Conservation (phyloP, 2,888 invertebrate species). For the Limnephilus auricula region DNA sequence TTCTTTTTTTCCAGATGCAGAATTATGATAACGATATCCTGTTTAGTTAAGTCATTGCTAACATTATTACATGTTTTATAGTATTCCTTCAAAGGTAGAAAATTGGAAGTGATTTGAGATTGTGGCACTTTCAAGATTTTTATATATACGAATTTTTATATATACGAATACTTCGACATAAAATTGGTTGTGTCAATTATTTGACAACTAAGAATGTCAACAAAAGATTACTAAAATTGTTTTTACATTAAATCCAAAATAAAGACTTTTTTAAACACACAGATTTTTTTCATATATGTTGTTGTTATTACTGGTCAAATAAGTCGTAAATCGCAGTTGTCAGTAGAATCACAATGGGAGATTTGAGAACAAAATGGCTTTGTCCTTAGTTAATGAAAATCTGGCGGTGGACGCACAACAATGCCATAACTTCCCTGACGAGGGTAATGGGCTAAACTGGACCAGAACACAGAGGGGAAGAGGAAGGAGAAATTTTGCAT, state of each 20-base stretch:
- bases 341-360: slow-evolving; percentile 1
- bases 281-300: background rate
- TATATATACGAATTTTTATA: too few relatives aligned
- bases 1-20: background rate
- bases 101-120: too few relatives aligned
- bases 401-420: background rate
- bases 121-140: too few relatives aligned
- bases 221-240: background rate
- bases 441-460: slow-evolving; percentile 5
- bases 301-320: background rate
- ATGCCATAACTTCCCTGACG: background rate
- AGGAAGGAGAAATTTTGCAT: background rate
- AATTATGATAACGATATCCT: background rate
- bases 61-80: background rate
- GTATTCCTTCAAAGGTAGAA: background rate
- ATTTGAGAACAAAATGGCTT: slow-evolving; percentile 14
- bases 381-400: slow-evolving; percentile 30
- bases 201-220: background rate
- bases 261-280: background rate
- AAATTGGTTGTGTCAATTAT: too few relatives aligned
- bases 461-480: background rate
- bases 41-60: background rate
- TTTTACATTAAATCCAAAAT: background rate
- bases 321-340: background rate
- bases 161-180: too few relatives aligned